A percentile compares a stretch with the other conserved stretches of the same genome.
These are phyloP conservation scores for Drosophila nikananu DNA, from an alignment of 1,140 invertebrate species.

Conservation along the genomic window DNA sequence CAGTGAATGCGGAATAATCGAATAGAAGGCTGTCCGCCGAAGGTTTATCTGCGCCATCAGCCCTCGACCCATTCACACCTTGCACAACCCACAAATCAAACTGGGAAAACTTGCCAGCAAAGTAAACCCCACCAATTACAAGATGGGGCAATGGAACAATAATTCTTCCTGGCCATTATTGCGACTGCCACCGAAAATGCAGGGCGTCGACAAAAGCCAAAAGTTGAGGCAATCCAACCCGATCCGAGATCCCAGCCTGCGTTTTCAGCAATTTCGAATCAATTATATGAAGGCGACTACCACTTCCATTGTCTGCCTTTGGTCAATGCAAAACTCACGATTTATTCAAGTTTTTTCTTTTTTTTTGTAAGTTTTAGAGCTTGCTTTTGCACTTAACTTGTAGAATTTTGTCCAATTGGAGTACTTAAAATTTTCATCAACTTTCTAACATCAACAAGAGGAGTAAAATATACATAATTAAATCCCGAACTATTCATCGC, in stretches of 20 bases:
- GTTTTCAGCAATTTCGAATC: slow-evolving; percentile 70
- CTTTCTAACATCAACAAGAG: slow-evolving; percentile 8
- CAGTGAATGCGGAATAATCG: slow-evolving; percentile 28
- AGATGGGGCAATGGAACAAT: slow-evolving; percentile 63
- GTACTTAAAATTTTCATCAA: slow-evolving; percentile 26
- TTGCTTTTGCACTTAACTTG: slow-evolving; percentile 16
- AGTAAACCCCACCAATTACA: slow-evolving; percentile 54
- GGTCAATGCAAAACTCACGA: slow-evolving; percentile 62
- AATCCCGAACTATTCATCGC: slow-evolving; percentile 51
- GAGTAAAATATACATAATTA: background rate
- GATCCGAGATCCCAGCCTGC: slow-evolving; percentile 35
- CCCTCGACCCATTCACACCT: slow-evolving; percentile 39
- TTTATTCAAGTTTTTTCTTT: slow-evolving; percentile 59
- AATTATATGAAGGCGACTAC: slow-evolving; percentile 66
- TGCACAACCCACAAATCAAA: slow-evolving; percentile 59
- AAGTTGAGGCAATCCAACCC: slow-evolving; percentile 63
- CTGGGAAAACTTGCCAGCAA: slow-evolving; percentile 27
- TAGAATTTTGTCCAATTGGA: slow-evolving; percentile 25
- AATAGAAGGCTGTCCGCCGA: slow-evolving; percentile 29
- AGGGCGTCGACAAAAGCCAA: slow-evolving; percentile 70
- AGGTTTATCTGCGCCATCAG: slow-evolving; percentile 31
- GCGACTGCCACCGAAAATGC: slow-evolving; percentile 48
- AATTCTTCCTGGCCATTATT: slow-evolving; percentile 66
- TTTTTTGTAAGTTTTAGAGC: background rate
- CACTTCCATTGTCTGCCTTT: slow-evolving; percentile 56